A percentile compares a stretch with the other conserved stretches of the same genome.
Evolutionary conservation across 2,797 vertebrate genomes (phyloP).

Genomic region (Melopsittacus undulatus): DNA sequence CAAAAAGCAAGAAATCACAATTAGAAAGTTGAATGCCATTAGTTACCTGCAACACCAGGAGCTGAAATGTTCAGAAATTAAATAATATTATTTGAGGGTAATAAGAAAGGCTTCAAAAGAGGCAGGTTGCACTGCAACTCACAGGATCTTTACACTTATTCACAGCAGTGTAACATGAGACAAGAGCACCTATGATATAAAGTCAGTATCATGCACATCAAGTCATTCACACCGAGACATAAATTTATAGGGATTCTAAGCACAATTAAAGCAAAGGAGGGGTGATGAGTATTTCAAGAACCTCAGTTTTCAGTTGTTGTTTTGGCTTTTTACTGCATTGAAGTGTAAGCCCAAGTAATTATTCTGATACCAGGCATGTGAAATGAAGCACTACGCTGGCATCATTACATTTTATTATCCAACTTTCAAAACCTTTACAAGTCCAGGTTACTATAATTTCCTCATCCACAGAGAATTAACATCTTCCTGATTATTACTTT

Average conservation of each 20-base stretch:
- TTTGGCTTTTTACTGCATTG: neutral
- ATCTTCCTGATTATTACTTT: neutral
- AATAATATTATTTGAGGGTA: neutral
- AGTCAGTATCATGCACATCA: neutral
- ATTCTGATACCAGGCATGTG: neutral
- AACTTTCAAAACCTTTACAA: conserved; percentile 1
- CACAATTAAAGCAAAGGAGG: neutral
- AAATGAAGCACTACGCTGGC: neutral
- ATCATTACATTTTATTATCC: neutral
- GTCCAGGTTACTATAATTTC: neutral
- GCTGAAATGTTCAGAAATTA: neutral
- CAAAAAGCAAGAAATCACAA: neutral
- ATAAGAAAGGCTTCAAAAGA: neutral
- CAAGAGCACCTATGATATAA: neutral
- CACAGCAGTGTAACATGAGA: neutral
- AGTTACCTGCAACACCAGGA: neutral
- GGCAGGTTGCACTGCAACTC: neutral
- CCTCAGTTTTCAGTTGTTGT: neutral
- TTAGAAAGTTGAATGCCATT: neutral
- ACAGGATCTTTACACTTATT: neutral
- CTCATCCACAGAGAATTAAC: neutral
- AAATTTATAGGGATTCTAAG: neutral
- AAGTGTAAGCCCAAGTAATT: neutral
- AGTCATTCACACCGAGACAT: neutral
- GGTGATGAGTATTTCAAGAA: neutral